Evolutionary conservation across 2,113 vertebrate species (phyloP).

Genomic region (Erythrolamprus reginae): DNA sequence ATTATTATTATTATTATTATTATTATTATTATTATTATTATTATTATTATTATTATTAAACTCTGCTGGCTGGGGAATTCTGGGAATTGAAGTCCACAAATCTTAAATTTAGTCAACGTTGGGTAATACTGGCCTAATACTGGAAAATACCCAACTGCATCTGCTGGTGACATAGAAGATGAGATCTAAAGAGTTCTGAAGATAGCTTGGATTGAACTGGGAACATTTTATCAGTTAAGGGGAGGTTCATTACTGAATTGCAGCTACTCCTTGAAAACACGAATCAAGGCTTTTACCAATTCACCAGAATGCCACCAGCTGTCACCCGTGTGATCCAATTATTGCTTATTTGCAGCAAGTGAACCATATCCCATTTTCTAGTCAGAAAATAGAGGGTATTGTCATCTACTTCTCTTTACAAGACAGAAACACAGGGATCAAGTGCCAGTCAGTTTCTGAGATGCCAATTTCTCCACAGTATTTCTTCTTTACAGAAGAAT

Average conservation of each 20-base stretch:
- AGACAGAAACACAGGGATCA: not conserved
- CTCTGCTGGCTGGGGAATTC: not conserved
- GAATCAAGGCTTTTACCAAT: not conserved
- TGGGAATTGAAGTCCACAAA: not conserved
- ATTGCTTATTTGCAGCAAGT: not conserved
- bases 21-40: no score
- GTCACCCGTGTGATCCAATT: not conserved
- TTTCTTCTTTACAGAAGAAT: not conserved
- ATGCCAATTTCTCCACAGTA: not conserved
- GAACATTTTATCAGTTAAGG: not conserved
- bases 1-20: no score
- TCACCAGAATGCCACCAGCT: not conserved
- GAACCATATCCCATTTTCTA: not conserved
- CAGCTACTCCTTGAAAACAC: not conserved
- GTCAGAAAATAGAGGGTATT: not conserved
- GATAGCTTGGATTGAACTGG: not conserved
- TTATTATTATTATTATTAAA: no score
- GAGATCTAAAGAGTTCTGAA: not conserved
- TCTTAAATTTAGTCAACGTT: not conserved
- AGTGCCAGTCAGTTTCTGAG: not conserved
- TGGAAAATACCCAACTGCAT: not conserved
- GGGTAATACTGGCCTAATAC: not conserved
- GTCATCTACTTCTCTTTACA: not conserved
- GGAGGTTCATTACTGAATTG: not conserved
- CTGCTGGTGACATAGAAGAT: not conserved